These are phyloP conservation scores for Ianthella basta DNA, from an alignment of 37 sponge, comb jelly and placozoan genomes.

Conservation along the genomic window DNA sequence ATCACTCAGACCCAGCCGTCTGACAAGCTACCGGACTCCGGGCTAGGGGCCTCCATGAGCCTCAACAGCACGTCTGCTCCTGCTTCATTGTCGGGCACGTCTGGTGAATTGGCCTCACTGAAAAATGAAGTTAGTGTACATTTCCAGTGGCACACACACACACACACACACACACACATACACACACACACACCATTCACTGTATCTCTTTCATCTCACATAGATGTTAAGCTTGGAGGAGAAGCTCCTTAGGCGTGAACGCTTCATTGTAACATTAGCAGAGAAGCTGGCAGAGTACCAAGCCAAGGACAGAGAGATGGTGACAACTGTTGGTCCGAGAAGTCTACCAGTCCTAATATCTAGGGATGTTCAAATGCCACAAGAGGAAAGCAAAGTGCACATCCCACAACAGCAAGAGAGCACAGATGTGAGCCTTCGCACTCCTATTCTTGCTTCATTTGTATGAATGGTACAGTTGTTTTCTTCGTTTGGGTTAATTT, in stretches of 20 bases:
- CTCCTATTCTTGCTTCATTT: neutral
- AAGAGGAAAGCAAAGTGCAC: too few species aligned
- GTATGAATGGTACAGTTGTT: too few species aligned
- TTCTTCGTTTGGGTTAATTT: too few species aligned
- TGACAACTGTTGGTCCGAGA: too few species aligned
- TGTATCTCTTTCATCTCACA: neutral
- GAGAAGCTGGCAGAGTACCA: conserved; percentile 14
- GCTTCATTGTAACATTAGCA: conserved; percentile 13
- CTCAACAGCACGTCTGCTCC: neutral
- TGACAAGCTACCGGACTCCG: neutral
- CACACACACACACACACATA: neutral
- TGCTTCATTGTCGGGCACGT: conserved; percentile 22
- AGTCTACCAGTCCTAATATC: too few species aligned
- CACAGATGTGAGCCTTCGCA: too few species aligned
- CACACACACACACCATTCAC: neutral
- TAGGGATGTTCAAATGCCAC: too few species aligned
- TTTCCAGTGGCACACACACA: neutral
- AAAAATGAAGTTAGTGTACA: conserved; percentile 16
- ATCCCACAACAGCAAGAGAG: too few species aligned
- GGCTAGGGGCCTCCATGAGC: neutral
- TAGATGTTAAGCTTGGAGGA: neutral
- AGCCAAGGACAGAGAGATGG: too few species aligned
- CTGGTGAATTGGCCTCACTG: conserved; percentile 1
- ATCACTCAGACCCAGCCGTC: neutral
- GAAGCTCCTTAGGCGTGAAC: neutral